Evolutionary conservation across 2,888 invertebrate species (phyloP).

Genomic region (Ormyrus pomaceus): DNA sequence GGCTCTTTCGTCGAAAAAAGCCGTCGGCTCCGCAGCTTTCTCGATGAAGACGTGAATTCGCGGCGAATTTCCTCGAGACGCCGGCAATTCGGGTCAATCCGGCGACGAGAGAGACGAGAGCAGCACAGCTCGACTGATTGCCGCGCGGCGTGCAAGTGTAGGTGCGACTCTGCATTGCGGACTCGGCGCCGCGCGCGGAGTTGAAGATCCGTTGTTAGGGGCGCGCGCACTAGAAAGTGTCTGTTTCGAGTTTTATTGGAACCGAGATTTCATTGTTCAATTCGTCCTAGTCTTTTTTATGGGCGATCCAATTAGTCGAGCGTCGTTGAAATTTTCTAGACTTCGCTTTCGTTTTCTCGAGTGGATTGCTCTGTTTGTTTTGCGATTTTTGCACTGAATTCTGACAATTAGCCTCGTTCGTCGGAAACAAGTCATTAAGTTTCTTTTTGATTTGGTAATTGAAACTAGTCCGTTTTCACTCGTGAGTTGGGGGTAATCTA

Average conservation of each 20-base stretch:
- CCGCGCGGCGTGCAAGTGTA: background rate
- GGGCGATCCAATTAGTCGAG: background rate
- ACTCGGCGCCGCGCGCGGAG: background rate
- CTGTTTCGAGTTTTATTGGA: background rate
- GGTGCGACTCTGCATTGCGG: background rate
- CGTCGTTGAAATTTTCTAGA: no score
- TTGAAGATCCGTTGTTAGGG: background rate
- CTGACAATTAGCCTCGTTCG: no score
- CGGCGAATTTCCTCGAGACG: slow-evolving; percentile 21
- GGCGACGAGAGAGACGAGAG: background rate
- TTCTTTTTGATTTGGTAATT: no score
- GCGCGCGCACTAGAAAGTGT: background rate
- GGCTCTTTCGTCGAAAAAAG: background rate
- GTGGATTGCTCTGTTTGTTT: no score
- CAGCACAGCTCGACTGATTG: no score
- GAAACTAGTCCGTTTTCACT: no score
- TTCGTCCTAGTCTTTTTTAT: background rate
- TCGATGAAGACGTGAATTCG: slow-evolving; percentile 26
- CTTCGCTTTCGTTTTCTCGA: no score
- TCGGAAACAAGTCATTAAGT: no score
- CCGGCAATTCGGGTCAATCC: slow-evolving; percentile 33
- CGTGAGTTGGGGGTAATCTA: no score
- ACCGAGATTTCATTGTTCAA: background rate
- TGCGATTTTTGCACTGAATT: no score
- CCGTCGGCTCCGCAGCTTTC: background rate